Percentiles rank a stretch among this genome's conserved stretches.
phyloP scores from a whole-genome alignment of 2,113 vertebrate species.

The Sitta europaea region DNA sequence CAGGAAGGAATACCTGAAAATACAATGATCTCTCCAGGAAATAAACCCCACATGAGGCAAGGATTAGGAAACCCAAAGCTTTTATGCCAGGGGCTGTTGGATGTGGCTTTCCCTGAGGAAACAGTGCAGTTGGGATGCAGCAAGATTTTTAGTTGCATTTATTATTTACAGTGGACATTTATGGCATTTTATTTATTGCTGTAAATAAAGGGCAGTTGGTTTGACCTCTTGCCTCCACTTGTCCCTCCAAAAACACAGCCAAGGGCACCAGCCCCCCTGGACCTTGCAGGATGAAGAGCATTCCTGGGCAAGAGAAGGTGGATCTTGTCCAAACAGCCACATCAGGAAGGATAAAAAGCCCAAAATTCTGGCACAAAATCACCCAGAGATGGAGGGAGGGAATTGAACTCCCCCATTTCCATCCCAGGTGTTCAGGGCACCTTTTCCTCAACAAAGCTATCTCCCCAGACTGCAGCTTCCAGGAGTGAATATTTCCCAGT shows the following conservation, averaged over 20 bases:
- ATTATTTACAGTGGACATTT: background rate
- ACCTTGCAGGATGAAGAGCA: background rate
- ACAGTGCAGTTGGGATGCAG: background rate
- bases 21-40: background rate
- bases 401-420: background rate
- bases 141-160: background rate
- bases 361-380: background rate
- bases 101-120: background rate
- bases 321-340: background rate
- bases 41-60: background rate
- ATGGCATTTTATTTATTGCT: background rate
- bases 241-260: accelerated
- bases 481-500: background rate
- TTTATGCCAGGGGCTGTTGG: background rate
- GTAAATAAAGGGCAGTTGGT: background rate
- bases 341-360: background rate
- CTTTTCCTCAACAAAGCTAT: accelerated
- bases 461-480: background rate
- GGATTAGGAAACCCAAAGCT: background rate
- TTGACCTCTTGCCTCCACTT: background rate
- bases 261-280: background rate
- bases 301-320: background rate
- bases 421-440: background rate
- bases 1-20: background rate
- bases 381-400: background rate